Evolutionary conservation across 2,888 invertebrate species (phyloP).

Genomic region (Agrilus biguttatus): DNA sequence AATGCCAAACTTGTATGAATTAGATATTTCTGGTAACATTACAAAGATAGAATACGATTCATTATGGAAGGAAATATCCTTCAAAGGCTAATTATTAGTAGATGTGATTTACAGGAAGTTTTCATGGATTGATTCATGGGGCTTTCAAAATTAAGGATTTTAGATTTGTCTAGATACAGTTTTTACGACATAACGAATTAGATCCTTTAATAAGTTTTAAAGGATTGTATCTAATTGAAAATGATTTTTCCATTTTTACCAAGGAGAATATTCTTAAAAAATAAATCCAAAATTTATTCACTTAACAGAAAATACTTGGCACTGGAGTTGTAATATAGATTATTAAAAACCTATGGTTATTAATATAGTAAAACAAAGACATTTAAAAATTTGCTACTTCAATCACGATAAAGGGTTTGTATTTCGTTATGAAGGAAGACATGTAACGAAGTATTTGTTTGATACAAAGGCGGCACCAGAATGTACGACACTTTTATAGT

Average conservation of each 20-base stretch:
- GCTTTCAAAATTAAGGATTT: slow-evolving; percentile 38
- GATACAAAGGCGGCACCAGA: slow-evolving; percentile 45
- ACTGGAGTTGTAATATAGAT: slow-evolving; percentile 52
- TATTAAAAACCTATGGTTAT: slow-evolving; percentile 47
- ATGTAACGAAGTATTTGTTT: slow-evolving; percentile 33
- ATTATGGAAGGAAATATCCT: slow-evolving; percentile 40
- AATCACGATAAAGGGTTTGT: slow-evolving; percentile 24
- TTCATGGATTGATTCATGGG: slow-evolving; percentile 59
- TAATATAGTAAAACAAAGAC: slow-evolving; percentile 35
- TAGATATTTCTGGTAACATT: slow-evolving; percentile 43
- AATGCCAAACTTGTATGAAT: slow-evolving; percentile 37
- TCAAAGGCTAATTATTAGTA: slow-evolving; percentile 41
- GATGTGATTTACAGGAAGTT: slow-evolving; percentile 44
- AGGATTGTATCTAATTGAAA: slow-evolving; percentile 46
- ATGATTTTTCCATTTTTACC: slow-evolving; percentile 43
- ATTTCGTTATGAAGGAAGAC: slow-evolving; percentile 21
- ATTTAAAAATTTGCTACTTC: slow-evolving; percentile 21
- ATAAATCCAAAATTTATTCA: slow-evolving; percentile 41
- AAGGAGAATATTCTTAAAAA: slow-evolving; percentile 39
- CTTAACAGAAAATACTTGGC: slow-evolving; percentile 54
- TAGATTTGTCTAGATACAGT: slow-evolving; percentile 50
- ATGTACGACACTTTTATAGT: slow-evolving; percentile 41
- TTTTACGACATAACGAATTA: slow-evolving; percentile 47
- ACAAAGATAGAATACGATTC: slow-evolving; percentile 47
- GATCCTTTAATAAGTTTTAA: slow-evolving; percentile 43